Evolutionary conservation across 2,113 vertebrate genomes (phyloP), one percentile per base, ranked within the genome.

Genomic region (Dicentrarchus labrax): DNA sequence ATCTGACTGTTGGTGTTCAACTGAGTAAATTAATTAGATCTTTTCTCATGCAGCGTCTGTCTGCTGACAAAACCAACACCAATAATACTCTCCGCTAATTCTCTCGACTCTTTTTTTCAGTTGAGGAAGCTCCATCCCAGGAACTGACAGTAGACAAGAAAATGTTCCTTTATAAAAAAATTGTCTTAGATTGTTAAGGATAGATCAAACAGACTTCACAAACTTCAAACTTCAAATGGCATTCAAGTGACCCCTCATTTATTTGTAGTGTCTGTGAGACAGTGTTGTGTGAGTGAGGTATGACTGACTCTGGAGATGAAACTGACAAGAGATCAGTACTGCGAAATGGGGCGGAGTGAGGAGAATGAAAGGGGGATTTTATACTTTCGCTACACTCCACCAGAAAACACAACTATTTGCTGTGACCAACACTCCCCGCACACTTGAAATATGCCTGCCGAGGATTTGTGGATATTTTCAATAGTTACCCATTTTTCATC

Each of bases 401-500:
- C 36, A 30, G 39, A 53, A 68, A 66, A 83, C 51, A 50, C 19
- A 64, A 72, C 54, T 19, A 72, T 81, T 72, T 51, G 5, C 51
- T 21, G 6, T 85, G 79, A 75, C 72, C 78, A 67, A 70, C 67
- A 17, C 8, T 45, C 50, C 24, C 36, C 0, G 0, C 3, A 22
- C 5, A 8, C 60, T 67, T 60, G 67, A 80, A 82, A 77, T 67
- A 88, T 48, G 41, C 71, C 71, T 24, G 3, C 16, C 0, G 43
- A 78, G 82, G 50, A 78, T 74, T 75, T 85, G 79, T 62, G 61
- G 61, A 88, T 36, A 38, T 79, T 84, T 86, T 78, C n/a, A 77
- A 53, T 79, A 82, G 86, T 80, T 74, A 79, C 39, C 54, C 60
- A 80, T 87, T 85, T 82, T 84, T 76, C 67, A 85, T 87, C 80